These are phyloP conservation scores for Phasianus colchicus DNA, from an alignment of 2,113 vertebrate genomes.

Conservation along the genomic window DNA sequence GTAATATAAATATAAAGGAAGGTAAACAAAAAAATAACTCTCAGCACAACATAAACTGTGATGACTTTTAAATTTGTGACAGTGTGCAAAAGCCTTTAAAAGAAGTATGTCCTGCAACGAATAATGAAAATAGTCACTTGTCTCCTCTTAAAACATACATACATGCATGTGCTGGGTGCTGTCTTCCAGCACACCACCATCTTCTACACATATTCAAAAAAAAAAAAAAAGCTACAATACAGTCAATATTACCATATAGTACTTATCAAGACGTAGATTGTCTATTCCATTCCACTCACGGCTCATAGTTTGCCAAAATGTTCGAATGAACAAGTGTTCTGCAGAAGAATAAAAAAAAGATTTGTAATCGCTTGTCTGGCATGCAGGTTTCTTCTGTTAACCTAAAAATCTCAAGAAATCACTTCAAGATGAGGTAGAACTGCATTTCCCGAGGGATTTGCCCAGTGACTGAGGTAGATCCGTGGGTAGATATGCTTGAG, in stretches of 20 bases:
- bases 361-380: neutral
- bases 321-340: constrained; percentile 87
- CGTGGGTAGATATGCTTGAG: neutral
- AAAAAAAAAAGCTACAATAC: neutral
- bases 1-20: neutral
- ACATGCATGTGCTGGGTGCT: neutral
- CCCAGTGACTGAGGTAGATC: neutral
- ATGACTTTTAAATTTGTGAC: neutral
- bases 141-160: neutral
- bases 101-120: neutral
- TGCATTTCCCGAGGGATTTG: neutral
- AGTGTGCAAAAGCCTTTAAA: neutral
- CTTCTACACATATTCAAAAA: too few relatives aligned
- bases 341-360: neutral
- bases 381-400: neutral
- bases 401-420: neutral
- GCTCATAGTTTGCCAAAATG: constrained; percentile 89
- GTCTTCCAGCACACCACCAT: neutral
- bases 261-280: constrained; percentile 87
- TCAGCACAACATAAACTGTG: neutral
- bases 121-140: neutral
- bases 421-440: neutral
- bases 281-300: constrained; percentile 93
- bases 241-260: constrained; percentile 74
- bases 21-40: neutral